Base-by-base conservation (phyloP, 2,888 invertebrate species). In the Hypselothyrea guttata region DNA sequence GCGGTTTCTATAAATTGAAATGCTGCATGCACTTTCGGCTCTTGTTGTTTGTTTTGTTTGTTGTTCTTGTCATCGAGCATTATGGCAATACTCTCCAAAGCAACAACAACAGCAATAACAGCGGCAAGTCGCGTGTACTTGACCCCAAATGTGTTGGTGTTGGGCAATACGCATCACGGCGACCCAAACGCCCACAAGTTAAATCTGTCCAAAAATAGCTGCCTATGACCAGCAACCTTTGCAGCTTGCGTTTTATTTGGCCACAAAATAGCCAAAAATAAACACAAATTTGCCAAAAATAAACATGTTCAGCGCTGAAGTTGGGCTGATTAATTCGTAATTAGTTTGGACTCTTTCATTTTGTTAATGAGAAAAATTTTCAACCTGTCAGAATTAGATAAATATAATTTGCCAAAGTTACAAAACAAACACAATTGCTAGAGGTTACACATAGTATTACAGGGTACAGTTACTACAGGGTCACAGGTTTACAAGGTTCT, bases 251-350 rank as follows among this genome's bases (percentile, higher is more conserved):
- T 53, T 47, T 66, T 57, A 70, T 63, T 54, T 63, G 63, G 58
- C 34, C 52, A 12, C 49, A 48, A 44, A 45, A 67, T 34, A 57
- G 22, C 35, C 59, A 42, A 60, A 79, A 74, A 81, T 74, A 75
- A 58, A n/a, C 37, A 40, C 30, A 58, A 57, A 59, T 56, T 35
- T 38, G 49, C 30, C 51, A 33, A 38, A 4, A 48, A 44, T 34
- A 64, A 30, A 16, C 5, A 22, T 22, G 22, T 5, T 5, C 5
- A 22, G 22, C 2, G 22, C 22, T 22, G 22, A 22, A 5, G 22
- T 22, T 22, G 22, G 5, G 22, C 3, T 22, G 22, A 22, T 22
- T 22, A 22, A 22, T 22, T 22, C 5, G 22, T 22, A 22, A 22
- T 22, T 22, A 22, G 2, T 2, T 22, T 22, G 22, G 5, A 5